Evolutionary conservation across 2,797 vertebrate species (phyloP).

Genomic region (Anas flavirostris): DNA sequence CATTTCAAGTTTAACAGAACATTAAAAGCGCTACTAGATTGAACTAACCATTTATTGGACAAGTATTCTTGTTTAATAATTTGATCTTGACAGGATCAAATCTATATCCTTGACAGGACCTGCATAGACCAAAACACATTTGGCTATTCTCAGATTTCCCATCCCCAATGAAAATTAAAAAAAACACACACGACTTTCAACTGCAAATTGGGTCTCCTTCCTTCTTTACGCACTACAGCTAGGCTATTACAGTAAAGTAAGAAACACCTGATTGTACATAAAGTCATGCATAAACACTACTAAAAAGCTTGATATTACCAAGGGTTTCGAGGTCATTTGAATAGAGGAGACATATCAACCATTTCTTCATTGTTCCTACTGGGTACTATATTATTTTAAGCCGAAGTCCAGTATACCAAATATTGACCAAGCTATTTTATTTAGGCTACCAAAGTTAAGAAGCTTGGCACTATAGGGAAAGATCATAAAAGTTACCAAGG

Average conservation of each 20-base stretch:
- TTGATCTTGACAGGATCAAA: not conserved
- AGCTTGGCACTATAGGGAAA: not conserved
- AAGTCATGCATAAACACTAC: slow-evolving; percentile 44
- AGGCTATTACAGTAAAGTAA: slow-evolving; percentile 23
- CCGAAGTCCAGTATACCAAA: not conserved
- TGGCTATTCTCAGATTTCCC: not conserved
- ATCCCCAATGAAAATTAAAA: not conserved
- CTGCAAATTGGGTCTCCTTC: slow-evolving; percentile 1
- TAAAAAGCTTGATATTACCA: not conserved
- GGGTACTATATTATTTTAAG: not conserved
- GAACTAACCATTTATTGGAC: not conserved
- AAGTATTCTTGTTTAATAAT: not conserved
- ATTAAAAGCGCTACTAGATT: not conserved
- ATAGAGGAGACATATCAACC: slow-evolving; percentile 14
- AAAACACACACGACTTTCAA: not conserved
- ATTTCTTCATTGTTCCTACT: slow-evolving; percentile 24
- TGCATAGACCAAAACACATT: not conserved
- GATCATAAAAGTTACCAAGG: not conserved
- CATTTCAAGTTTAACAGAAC: not conserved
- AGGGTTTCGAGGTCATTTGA: slow-evolving; percentile 7
- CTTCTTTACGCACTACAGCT: slow-evolving; percentile 3
- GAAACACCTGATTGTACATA: slow-evolving; percentile 32
- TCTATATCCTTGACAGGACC: not conserved
- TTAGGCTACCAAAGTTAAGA: not conserved
- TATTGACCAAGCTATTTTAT: not conserved